Base-by-base conservation (phyloP, 2,888 invertebrate species). In the Bibio marci region DNA sequence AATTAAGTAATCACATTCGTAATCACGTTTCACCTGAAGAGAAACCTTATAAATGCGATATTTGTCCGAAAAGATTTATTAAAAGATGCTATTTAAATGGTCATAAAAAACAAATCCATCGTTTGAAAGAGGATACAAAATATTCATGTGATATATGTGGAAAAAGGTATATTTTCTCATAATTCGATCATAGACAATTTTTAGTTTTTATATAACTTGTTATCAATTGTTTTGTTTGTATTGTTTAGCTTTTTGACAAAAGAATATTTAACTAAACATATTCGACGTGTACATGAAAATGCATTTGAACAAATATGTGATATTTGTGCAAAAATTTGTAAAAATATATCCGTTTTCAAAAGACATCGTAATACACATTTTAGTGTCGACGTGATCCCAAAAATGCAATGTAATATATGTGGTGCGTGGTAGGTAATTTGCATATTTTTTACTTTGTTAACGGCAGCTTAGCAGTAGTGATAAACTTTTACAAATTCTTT, bases 31-130 rank as follows among this genome's bases (percentile, higher is more conserved):
- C 22, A n/a, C n/a, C n/a, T n/a, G n/a, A n/a, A n/a, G n/a, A n/a
- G n/a, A n/a, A n/a, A n/a, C n/a, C n/a, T n/a, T n/a, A n/a, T 25
- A 32, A 34, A 10, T 38, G 38, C 12, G 30, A 25, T 8, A 26
- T 25, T 27, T 38, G 38, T 13, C 12, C n/a, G 7, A 33, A 34
- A 27, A 13, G n/a, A 28, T 60, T 56, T 41, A 52, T 57, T 26
- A 57, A 59, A 36, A 58, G 56, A 26, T 57, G 58, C 32, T 58
- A 57, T 27, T 45, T 61, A 46, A 52, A 57, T 17, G 58, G 57
- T 25, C 60, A 61, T 28, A 34, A 11, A 2, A n/a, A n/a, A n/a
- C 13, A 33, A 13, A 17, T 27, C 2, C 38, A 38, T 27, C 15
- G 13, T n/a, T 17, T 22, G 14, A 25, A 38, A 14, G 38, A 38